Conservation (phyloP, 2,797 vertebrate genomes). For the Lates japonicus region DNA sequence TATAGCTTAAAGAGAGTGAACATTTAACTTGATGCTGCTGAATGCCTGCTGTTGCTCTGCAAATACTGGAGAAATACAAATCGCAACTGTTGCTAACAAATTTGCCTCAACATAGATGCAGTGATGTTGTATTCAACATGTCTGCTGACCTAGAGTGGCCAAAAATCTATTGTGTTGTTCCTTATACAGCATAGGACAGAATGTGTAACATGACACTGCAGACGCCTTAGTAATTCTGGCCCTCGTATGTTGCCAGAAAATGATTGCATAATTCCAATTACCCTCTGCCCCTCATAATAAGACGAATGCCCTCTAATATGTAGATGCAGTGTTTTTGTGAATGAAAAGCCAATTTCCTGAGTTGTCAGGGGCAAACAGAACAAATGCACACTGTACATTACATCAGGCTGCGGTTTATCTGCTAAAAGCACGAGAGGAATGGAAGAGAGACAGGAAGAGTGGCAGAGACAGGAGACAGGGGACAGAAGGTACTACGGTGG, state of each 20-base stretch:
- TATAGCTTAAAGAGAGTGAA: neutral
- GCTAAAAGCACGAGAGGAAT: constrained; percentile 40
- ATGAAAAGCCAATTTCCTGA: constrained; percentile 83
- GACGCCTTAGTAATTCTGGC: constrained; percentile 5
- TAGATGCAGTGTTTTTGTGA: constrained; percentile 69
- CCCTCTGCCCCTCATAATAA: constrained; percentile 70
- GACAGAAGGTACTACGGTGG: constrained; percentile 28
- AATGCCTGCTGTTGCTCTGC: too few species aligned
- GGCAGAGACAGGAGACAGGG: constrained; percentile 35
- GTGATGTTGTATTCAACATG: too few species aligned
- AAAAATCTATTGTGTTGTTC: neutral
- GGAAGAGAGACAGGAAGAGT: constrained; percentile 37
- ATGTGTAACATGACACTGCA: neutral
- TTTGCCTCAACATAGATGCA: neutral
- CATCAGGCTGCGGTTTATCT: constrained; percentile 77
- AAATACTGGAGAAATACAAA: neutral
- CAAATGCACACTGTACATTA: constrained; percentile 79
- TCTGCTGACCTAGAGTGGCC: too few species aligned
- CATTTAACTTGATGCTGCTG: neutral
- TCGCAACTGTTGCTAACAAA: too few species aligned
- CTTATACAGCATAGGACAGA: neutral
- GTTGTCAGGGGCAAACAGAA: constrained; percentile 80
- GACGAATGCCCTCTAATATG: constrained; percentile 78
- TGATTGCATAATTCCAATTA: constrained; percentile 73
- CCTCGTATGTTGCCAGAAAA: constrained; percentile 47